These are phyloP conservation scores for Periophthalmodon schlosseri DNA, from an alignment of 2,113 vertebrate species.

Conservation along the genomic window DNA sequence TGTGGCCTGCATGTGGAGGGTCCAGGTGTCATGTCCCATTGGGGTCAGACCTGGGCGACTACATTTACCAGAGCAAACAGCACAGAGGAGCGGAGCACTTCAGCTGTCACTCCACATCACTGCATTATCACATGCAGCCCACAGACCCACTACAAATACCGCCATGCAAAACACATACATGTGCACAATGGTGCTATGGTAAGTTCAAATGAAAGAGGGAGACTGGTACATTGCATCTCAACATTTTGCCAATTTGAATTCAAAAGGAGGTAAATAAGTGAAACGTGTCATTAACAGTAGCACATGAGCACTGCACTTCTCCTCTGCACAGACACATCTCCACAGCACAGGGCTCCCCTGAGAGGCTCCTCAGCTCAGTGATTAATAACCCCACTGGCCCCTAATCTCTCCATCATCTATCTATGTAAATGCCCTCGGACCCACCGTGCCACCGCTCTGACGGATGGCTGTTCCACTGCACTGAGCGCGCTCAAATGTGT, in stretches of 20 bases:
- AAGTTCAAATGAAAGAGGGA: slow-evolving; percentile 40
- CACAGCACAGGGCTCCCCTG: slow-evolving; percentile 59
- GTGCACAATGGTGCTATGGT: slow-evolving; percentile 38
- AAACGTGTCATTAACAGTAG: neutral
- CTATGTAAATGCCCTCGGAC: slow-evolving; percentile 77
- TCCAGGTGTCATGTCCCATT: slow-evolving; percentile 72
- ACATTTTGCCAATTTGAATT: neutral
- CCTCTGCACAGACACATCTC: slow-evolving; percentile 57
- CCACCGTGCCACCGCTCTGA: slow-evolving; percentile 69
- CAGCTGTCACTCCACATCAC: slow-evolving; percentile 69
- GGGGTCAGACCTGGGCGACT: slow-evolving; percentile 63
- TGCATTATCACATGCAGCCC: slow-evolving; percentile 59
- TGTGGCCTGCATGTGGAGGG: slow-evolving; percentile 38
- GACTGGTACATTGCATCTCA: neutral
- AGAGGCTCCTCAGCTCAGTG: slow-evolving; percentile 64
- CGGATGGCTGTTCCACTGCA: slow-evolving; percentile 72
- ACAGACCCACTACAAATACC: slow-evolving; percentile 44
- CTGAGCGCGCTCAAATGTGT: slow-evolving; percentile 37
- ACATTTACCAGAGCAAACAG: slow-evolving; percentile 73
- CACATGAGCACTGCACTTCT: slow-evolving; percentile 40
- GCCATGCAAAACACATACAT: slow-evolving; percentile 62
- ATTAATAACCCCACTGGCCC: slow-evolving; percentile 75
- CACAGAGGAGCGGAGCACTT: slow-evolving; percentile 64
- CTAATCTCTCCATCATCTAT: slow-evolving; percentile 80
- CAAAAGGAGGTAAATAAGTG: neutral